Evolutionary conservation across 2,888 invertebrate genomes (phyloP), one percentile per base, ranked within the genome.

Genomic region (Thera obeliscata): DNA sequence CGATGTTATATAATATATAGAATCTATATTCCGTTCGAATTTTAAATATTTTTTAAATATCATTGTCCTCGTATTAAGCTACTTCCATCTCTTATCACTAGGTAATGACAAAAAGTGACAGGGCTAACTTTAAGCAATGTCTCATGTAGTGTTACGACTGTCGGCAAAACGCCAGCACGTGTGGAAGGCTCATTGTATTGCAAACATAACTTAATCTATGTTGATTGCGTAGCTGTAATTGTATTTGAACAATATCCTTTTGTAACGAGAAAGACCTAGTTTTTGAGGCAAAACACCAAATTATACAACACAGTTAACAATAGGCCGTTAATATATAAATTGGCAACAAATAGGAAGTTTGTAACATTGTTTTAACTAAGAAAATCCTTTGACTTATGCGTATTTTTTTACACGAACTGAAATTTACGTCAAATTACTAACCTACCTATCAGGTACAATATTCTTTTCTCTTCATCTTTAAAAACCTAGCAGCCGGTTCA

Each of bases 241-340:
- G 87, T 87, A 83, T 80, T 83, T 81, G 85, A 89, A 91, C 91
- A 91, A 92, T 92, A 90, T 91, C 87, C 91, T 91, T 91, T 91
- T 92, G 92, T 92, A 89, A 77, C 80, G 77, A 82, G 83, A 81
- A 86, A 91, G 90, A 88, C 92, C 91, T 89, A 90, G 86, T 88
- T 91, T 90, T 88, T 83, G 84, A 84, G 82, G 87, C 81, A 81
- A 88, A 89, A 89, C 81, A 85, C 84, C 79, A 87, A 87, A 87
- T 87, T 87, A 87, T 87, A 87, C 87, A 88, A 86, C 81, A 75
- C 78, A 74, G 76, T 73, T 80, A 87, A 89, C 89, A 89, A 89
- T 88, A 76, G 85, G 71, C 76, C 79, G 76, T 78, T 83, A 72
- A 70, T 83, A 78, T 81, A 82, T 82, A 81, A 80, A 84, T 82